Base-by-base conservation (phyloP, 1,140 invertebrate genomes). In the Amphibalanus amphitrite region DNA sequence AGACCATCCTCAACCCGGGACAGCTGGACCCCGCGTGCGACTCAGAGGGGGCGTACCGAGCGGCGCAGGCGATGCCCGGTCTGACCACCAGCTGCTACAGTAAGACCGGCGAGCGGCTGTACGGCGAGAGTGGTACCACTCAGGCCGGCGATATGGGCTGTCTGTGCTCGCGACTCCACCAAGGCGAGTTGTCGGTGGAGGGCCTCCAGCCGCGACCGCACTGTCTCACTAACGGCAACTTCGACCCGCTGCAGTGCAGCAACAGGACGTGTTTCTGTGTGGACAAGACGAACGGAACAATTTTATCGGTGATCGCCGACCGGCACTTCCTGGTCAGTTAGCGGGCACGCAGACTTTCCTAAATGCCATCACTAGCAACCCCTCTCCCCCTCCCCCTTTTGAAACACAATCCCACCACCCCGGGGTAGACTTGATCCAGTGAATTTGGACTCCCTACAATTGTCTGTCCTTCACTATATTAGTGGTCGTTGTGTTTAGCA, bases 201-300 rank as follows among this genome's bases (percentile, higher is more conserved):
- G 70, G 70, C 28, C 29, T 74, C 23, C 70, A 72, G 28, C 30
- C 65, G 8, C 68, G 69, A 20, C 26, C 69, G 30, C 71, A 74
- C 26, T 76, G 75, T 30, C 69, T 72, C 17, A 33, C 69, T 0
- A 75, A 76, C 72, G 75, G 75, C 15, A 76, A 76, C 69, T 76
- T 75, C 70, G 75, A 75, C 13, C 15, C 71, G 20, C 72, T 76
- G 23, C 74, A 75, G 68, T 76, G 75, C 69, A 69, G 72, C 30
- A 72, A 71, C 29, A 68, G 65, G 28, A 69, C 71, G 13, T 76
- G 75, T 38, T 74, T 71, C 73, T 76, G 75, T 47, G 75, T 73
- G 29, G 72, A 75, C 71, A 38, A 64, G 38, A 69, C 67, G 8
- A 72, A 69, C 65, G 72, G 70, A 25, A 69, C 70, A 26, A 59